Base-by-base conservation (phyloP, 1,140 invertebrate species). In the Phymastichus coffea region DNA sequence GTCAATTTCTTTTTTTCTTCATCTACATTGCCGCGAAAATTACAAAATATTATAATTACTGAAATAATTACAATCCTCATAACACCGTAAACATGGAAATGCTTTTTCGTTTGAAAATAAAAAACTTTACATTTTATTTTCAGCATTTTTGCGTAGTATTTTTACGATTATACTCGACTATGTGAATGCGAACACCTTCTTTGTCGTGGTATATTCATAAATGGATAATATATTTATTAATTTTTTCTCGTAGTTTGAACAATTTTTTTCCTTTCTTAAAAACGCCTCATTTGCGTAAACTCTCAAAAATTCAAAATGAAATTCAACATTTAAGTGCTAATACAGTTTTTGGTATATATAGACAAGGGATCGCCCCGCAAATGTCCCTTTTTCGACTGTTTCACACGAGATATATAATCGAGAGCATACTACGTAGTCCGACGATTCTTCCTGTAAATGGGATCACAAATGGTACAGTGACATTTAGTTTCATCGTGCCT, bases 221-320 rank as follows among this genome's bases (percentile, higher is more conserved):
- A n/a, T 38, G 15, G 40, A 47, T 47, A 22, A n/a, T 19, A 26
- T 40, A 37, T n/a, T 28, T 38, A 22, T 37, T 30, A 19, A 54
- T 55, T 30, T 38, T 57, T 15, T 22, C 37, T n/a, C 26, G 25
- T 30, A 10, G 19, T 38, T 15, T 38, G n/a, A 15, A 38, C 19
- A 4, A 38, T 38, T 38, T 19, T 41, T 41, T 19, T 20, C 22
- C 17, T 41, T n/a, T 47, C 9, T 20, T 49, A 57, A 20, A 49
- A 57, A 58, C 26, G 51, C 51, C 4, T 51, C 38, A n/a, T 10
- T 40, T 49, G 48, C 17, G 35, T 58, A 51, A 51, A 58, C 48
- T 58, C 35, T 43, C 17, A 25, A 57, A 57, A 44, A 4, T 51
- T 51, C 12, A 25, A 49, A 58, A 58, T 22, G 15, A n/a, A 23